These are phyloP conservation scores for Pardosa pseudoannulata DNA, from an alignment of 2,888 invertebrate genomes.

Conservation along the genomic window DNA sequence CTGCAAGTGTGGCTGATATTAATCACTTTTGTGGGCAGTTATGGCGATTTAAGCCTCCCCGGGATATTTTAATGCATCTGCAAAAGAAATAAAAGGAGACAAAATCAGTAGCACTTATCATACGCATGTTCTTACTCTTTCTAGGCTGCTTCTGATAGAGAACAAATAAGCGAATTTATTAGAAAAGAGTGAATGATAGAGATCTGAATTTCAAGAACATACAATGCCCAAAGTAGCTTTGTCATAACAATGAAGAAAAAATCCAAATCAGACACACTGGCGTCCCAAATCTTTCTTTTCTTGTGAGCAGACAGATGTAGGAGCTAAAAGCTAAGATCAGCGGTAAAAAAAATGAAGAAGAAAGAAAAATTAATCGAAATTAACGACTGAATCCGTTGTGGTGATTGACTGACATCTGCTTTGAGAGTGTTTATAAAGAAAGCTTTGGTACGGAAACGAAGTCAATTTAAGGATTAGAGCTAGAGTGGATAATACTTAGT, in stretches of 20 bases:
- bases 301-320: background rate
- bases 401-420: conserved; percentile 1
- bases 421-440: conserved; percentile 10
- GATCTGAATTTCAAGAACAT: too few species aligned
- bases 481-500: background rate
- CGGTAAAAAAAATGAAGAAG: background rate
- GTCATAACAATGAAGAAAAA: background rate
- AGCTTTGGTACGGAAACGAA: background rate
- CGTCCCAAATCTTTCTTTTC: background rate
- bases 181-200: background rate
- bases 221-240: background rate
- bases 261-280: background rate
- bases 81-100: too few species aligned
- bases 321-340: background rate
- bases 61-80: too few species aligned
- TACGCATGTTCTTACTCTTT: background rate
- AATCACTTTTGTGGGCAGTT: background rate
- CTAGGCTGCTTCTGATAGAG: background rate
- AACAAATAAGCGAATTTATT: background rate
- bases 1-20: too few species aligned
- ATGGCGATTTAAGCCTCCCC: background rate
- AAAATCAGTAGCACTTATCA: too few species aligned
- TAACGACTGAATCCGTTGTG: background rate
- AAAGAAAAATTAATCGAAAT: conserved; percentile 10
- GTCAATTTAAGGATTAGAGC: background rate